These are phyloP conservation scores for Apeira syringaria DNA, from an alignment of 2,888 invertebrate genomes.

Conservation along the genomic window DNA sequence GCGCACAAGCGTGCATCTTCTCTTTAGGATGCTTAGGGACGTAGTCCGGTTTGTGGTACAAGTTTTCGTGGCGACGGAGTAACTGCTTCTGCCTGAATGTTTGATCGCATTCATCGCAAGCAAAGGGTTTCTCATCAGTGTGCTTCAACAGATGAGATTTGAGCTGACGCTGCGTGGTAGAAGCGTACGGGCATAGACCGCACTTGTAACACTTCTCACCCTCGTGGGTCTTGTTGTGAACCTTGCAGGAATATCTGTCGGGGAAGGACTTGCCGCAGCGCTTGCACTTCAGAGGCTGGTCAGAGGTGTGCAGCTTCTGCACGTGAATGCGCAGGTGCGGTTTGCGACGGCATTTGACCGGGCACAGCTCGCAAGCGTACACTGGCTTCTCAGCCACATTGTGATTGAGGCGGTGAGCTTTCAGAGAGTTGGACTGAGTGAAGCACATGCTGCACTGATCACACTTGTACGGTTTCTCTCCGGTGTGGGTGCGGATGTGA, in stretches of 20 bases:
- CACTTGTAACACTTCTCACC: slow-evolving; percentile 99
- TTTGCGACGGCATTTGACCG: slow-evolving; percentile 97
- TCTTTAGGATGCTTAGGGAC: slow-evolving; percentile 94
- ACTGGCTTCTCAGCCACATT: slow-evolving; percentile 95
- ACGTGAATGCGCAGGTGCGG: slow-evolving; percentile 98
- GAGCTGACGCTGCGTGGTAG: slow-evolving; percentile 95
- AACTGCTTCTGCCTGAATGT: slow-evolving; percentile 94
- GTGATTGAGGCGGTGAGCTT: slow-evolving; percentile 95
- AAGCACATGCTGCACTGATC: slow-evolving; percentile 95
- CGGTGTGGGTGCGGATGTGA: slow-evolving; percentile 96
- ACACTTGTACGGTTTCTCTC: slow-evolving; percentile 94
- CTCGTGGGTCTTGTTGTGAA: slow-evolving; percentile 91
- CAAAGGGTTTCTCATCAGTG: slow-evolving; percentile 96
- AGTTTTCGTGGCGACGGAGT: slow-evolving; percentile 94
- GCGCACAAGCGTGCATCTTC: slow-evolving; percentile 94
- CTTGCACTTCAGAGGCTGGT: slow-evolving; percentile 95
- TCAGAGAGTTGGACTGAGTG: slow-evolving; percentile 97
- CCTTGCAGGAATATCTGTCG: slow-evolving; percentile 93
- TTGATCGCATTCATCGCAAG: slow-evolving; percentile 94
- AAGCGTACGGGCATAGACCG: slow-evolving; percentile 96
- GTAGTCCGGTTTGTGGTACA: slow-evolving; percentile 96
- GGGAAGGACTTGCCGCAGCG: slow-evolving; percentile 96
- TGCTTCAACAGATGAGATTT: slow-evolving; percentile 98
- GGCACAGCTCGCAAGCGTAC: slow-evolving; percentile 97
- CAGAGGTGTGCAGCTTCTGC: slow-evolving; percentile 97